Percentiles rank a stretch among this genome's conserved stretches.
Evolutionary conservation across 2,797 vertebrate genomes (phyloP).

Genomic region (Squalus acanthias): DNA sequence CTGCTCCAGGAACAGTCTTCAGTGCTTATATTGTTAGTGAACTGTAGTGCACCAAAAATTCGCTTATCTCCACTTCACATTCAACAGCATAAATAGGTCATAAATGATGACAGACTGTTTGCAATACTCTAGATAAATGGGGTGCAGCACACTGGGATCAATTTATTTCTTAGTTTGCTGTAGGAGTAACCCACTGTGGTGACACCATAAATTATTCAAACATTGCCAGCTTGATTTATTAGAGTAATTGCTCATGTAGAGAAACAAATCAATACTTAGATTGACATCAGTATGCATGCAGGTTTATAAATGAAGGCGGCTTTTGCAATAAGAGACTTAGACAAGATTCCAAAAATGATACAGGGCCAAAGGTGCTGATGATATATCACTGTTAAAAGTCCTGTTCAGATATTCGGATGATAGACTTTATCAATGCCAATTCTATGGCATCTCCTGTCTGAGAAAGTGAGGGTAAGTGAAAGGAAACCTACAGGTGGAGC

Average conservation of each 20-base stretch:
- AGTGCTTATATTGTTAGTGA: neutral
- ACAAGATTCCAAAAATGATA: neutral
- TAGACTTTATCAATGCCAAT: neutral
- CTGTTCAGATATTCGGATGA: neutral
- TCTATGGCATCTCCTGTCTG: neutral
- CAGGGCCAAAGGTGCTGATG: neutral
- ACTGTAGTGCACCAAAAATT: neutral
- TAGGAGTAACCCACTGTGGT: conserved; percentile 12
- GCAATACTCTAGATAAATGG: neutral
- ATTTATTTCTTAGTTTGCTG: neutral
- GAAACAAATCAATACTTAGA: conserved; percentile 40
- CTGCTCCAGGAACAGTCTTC: neutral
- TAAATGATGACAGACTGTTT: neutral
- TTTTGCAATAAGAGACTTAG: neutral
- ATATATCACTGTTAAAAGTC: neutral
- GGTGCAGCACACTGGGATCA: neutral
- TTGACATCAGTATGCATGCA: neutral
- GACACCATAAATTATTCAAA: conserved; percentile 32
- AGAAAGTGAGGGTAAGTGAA: neutral
- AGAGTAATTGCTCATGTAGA: conserved; percentile 37
- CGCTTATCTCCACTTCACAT: neutral
- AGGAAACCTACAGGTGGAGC: neutral
- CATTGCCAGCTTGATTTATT: conserved; percentile 32
- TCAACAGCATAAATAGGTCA: neutral
- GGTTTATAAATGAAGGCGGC: neutral